Conservation (phyloP, 2,113 vertebrate species). For the Eidolon helvum region DNA sequence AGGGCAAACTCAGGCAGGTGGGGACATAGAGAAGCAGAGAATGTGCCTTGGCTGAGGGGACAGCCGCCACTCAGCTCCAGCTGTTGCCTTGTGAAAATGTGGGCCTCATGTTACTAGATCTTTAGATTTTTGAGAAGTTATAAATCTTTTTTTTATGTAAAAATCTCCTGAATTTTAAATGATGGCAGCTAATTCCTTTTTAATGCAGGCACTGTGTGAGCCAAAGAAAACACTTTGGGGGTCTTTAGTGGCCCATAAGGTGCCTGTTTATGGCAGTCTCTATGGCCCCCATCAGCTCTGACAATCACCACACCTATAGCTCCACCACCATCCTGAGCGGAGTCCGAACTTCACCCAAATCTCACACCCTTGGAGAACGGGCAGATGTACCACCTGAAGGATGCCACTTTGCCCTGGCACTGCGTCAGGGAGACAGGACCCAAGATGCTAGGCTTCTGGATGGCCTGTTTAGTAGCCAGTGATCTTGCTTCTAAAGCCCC, state of each 20-base stretch:
- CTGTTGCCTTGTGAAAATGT: not conserved
- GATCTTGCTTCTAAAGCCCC: not conserved
- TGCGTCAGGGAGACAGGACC: not conserved
- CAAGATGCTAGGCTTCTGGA: not conserved
- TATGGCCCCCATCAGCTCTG: not conserved
- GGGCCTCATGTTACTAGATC: not conserved
- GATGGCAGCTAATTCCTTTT: constrained; percentile 60
- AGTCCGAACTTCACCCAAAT: constrained; percentile 26
- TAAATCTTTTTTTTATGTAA: constrained; percentile 63
- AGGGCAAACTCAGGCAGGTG: not conserved
- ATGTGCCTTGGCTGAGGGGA: not conserved
- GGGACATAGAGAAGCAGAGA: not conserved
- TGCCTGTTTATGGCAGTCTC: constrained; percentile 53
- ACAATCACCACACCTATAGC: not conserved
- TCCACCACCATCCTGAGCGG: not conserved
- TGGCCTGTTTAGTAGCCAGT: not conserved
- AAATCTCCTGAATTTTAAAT: constrained; percentile 61
- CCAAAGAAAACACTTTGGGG: constrained; percentile 60
- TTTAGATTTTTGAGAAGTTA: constrained; percentile 38
- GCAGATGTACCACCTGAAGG: not conserved
- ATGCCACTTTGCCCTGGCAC: not conserved
- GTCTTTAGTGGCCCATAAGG: constrained; percentile 55
- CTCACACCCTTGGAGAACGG: not conserved
- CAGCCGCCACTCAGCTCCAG: not conserved
- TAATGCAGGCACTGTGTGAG: constrained; percentile 39